A percentile compares a stretch with the other conserved stretches of the same genome.
Conservation (phyloP, 2,888 invertebrate genomes). For the Nomada fabriciana region DNA sequence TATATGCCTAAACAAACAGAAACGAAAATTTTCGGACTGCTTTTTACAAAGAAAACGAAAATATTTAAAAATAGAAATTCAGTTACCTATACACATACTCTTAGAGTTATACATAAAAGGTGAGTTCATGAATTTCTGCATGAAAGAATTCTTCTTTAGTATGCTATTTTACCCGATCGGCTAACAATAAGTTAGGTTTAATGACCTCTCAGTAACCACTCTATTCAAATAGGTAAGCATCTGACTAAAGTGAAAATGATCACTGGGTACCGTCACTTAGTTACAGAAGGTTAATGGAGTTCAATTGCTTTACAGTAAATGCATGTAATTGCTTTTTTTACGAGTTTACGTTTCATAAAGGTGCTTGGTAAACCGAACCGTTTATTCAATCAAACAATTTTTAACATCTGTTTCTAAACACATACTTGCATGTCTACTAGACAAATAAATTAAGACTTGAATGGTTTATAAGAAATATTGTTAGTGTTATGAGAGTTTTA, state of each 20-base stretch:
- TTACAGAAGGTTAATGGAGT: neutral
- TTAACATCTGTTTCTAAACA: no score
- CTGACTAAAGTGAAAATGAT: conserved; percentile 23
- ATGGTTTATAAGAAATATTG: no score
- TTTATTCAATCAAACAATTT: no score
- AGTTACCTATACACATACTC: neutral
- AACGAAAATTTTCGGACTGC: neutral
- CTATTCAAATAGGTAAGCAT: conserved; percentile 13
- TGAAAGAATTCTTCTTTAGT: neutral
- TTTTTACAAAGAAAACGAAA: neutral
- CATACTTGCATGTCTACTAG: no score
- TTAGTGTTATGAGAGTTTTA: no score
- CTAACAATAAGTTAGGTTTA: conserved; percentile 49
- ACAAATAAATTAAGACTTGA: no score
- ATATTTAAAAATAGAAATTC: neutral
- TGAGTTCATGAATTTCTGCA: neutral
- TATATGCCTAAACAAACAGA: no score
- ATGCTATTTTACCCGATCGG: conserved; percentile 11
- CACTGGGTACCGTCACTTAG: neutral
- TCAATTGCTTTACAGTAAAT: conserved; percentile 24
- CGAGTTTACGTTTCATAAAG: neutral
- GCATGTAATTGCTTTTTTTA: neutral
- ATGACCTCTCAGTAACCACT: conserved; percentile 15
- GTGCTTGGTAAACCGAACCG: no score
- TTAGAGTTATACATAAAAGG: neutral